A percentile compares a stretch with the other conserved stretches of the same genome.
phyloP scores from a whole-genome alignment of 2,888 invertebrate genomes.

The Crepidodera aurea region DNA sequence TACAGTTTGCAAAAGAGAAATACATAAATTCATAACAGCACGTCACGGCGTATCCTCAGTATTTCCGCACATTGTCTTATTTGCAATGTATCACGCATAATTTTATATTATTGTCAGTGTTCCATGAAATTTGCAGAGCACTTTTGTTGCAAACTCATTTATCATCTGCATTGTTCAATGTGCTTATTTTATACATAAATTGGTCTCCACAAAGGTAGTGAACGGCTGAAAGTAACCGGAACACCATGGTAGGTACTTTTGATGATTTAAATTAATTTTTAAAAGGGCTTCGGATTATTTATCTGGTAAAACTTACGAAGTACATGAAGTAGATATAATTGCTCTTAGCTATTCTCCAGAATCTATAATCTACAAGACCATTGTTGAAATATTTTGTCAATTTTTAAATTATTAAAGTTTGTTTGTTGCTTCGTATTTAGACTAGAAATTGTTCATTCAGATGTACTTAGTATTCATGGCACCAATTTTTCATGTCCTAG shows the following conservation, averaged over 20 bases:
- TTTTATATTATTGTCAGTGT: constrained; percentile 29
- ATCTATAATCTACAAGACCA: no score
- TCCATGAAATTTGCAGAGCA: constrained; percentile 27
- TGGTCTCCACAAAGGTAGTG: constrained; percentile 7
- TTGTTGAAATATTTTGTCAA: no score
- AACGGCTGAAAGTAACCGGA: constrained; percentile 4
- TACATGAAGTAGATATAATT: no score
- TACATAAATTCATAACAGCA: constrained; percentile 9
- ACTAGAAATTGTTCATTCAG: no score
- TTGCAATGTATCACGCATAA: constrained; percentile 26
- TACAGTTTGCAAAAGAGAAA: background rate
- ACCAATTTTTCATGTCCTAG: no score
- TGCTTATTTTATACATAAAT: constrained; percentile 22
- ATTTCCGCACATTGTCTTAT: constrained; percentile 31
- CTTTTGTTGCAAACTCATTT: constrained; percentile 18
- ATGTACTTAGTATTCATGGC: no score
- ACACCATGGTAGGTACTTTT: constrained; percentile 1
- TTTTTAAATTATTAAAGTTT: no score
- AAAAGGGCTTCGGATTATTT: no score
- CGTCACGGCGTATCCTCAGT: constrained; percentile 15
- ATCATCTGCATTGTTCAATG: constrained; percentile 22
- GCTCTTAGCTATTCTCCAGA: no score
- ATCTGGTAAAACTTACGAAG: no score
- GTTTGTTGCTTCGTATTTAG: no score
- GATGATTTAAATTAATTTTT: background rate